Evolutionary conservation across 1,140 invertebrate genomes (phyloP).

Genomic region (Araneus ventricosus): DNA sequence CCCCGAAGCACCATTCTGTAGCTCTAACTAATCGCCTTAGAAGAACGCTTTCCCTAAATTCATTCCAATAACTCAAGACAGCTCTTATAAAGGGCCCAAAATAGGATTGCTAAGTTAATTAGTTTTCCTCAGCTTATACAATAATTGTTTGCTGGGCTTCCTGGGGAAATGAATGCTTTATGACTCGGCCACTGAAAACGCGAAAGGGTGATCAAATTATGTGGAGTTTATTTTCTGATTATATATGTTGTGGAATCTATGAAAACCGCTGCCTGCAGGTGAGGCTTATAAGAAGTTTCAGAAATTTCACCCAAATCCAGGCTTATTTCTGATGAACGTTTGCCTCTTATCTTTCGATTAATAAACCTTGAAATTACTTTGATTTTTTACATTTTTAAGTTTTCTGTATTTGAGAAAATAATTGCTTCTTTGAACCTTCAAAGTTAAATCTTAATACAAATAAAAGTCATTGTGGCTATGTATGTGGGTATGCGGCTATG

Average conservation of each 20-base stretch:
- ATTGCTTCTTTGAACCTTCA: too few relatives aligned
- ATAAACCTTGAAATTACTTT: too few relatives aligned
- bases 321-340: too few relatives aligned
- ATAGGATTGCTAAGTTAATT: constrained; percentile 52
- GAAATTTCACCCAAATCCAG: too few relatives aligned
- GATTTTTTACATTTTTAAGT: too few relatives aligned
- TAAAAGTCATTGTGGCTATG: too few relatives aligned
- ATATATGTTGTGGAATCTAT: background rate
- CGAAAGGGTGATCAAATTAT: constrained; percentile 28
- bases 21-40: constrained; percentile 44
- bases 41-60: constrained; percentile 15
- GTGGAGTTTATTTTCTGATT: constrained; percentile 11
- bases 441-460: too few relatives aligned
- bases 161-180: constrained; percentile 32
- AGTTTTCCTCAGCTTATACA: constrained; percentile 54
- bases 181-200: background rate
- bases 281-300: too few relatives aligned
- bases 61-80: constrained; percentile 41
- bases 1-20: constrained; percentile 1
- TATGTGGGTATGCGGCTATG: too few relatives aligned
- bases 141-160: constrained; percentile 12
- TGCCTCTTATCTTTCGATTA: too few relatives aligned
- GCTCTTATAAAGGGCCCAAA: constrained; percentile 29
- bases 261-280: background rate
- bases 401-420: too few relatives aligned